Conservation (phyloP, 2,888 invertebrate species). For the Mythimna albipuncta region DNA sequence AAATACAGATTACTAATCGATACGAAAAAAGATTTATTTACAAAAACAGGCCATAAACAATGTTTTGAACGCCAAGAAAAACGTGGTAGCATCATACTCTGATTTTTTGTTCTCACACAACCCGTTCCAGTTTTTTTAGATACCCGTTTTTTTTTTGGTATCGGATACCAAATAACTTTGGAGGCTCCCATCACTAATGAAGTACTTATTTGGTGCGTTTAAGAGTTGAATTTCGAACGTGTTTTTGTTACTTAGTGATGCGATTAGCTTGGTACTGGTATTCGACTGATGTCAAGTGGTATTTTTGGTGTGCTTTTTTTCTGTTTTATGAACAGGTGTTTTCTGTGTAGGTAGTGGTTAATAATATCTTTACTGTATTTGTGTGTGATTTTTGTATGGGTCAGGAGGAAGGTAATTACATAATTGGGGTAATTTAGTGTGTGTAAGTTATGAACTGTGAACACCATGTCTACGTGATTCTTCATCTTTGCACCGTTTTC, state of each 20-base stretch:
- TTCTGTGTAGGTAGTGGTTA: slow-evolving; percentile 60
- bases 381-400: slow-evolving; percentile 35
- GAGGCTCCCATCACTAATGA: slow-evolving; percentile 49
- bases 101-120: slow-evolving; percentile 78
- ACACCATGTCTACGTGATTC: slow-evolving; percentile 12
- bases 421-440: slow-evolving; percentile 34
- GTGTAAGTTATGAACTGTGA: slow-evolving; percentile 45
- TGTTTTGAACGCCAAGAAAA: slow-evolving; percentile 63
- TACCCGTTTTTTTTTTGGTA: slow-evolving; percentile 63
- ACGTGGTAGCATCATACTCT: slow-evolving; percentile 71
- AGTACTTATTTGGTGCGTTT: slow-evolving; percentile 36
- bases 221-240: slow-evolving; percentile 49
- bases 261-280: slow-evolving; percentile 39
- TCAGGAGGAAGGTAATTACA: slow-evolving; percentile 31
- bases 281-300: slow-evolving; percentile 68
- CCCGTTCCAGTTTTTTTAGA: slow-evolving; percentile 72
- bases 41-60: slow-evolving; percentile 70
- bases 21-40: slow-evolving; percentile 60
- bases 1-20: slow-evolving; percentile 42
- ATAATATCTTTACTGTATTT: slow-evolving; percentile 59
- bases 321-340: slow-evolving; percentile 72
- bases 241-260: slow-evolving; percentile 43
- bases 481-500: slow-evolving; percentile 12
- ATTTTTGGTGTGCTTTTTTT: slow-evolving; percentile 62
- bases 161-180: slow-evolving; percentile 45